Percentiles rank a stretch among this genome's conserved stretches.
Conservation (phyloP, 30 jellyfish, hydroid and myxozoan species). For the Clytia hemisphaerica region DNA sequence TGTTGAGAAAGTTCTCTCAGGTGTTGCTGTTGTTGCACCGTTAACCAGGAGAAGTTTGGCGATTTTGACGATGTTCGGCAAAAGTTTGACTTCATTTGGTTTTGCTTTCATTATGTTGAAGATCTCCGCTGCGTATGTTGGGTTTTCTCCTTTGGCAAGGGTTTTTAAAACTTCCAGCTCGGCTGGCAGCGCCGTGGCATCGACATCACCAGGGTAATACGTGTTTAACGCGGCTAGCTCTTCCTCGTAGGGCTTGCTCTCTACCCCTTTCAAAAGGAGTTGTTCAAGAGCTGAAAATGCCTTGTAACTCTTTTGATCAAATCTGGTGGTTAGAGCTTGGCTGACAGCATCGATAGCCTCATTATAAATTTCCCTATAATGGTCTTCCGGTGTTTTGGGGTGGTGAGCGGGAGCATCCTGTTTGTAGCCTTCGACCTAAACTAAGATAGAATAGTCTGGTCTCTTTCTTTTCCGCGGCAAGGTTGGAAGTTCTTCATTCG, state of each 20-base stretch:
- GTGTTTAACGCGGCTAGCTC: too few species aligned
- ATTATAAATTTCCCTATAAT: slow-evolving; percentile 6
- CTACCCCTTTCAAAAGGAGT: too few species aligned
- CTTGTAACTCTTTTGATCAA: too few species aligned
- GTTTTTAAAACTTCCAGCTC: too few species aligned
- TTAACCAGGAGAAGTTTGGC: slow-evolving; percentile 20
- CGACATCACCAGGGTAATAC: too few species aligned
- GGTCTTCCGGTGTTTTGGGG: slow-evolving; percentile 37
- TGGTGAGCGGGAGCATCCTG: neutral
- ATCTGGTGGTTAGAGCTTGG: too few species aligned
- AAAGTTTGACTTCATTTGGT: slow-evolving; percentile 2
- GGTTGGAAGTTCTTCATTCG: slow-evolving; percentile 11
- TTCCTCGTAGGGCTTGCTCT: too few species aligned
- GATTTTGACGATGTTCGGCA: slow-evolving; percentile 17
- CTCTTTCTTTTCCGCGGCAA: neutral
- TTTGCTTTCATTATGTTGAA: neutral
- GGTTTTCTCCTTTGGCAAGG: too few species aligned
- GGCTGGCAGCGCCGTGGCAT: too few species aligned
- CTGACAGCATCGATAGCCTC: slow-evolving; percentile 46
- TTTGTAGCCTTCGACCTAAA: neutral
- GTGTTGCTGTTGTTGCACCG: slow-evolving; percentile 39
- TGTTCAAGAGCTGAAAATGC: too few species aligned
- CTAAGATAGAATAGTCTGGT: neutral
- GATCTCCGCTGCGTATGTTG: too few species aligned
- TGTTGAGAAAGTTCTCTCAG: slow-evolving; percentile 26